Evolutionary conservation across 2,888 invertebrate species (phyloP).

Genomic region (Caenorhabditis japonica): DNA sequence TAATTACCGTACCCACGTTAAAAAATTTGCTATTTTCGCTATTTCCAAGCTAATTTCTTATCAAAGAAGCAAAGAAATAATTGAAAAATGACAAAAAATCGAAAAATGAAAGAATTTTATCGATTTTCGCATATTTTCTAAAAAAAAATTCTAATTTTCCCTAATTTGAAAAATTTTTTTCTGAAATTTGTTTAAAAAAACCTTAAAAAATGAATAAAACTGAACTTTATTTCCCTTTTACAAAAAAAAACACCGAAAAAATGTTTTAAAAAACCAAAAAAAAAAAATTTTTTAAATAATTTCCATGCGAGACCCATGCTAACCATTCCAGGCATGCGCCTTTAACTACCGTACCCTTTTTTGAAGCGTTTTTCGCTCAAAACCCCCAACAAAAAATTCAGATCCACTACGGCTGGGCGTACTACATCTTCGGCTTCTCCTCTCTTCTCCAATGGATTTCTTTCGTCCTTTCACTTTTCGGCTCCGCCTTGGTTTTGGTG

Average conservation of each 20-base stretch:
- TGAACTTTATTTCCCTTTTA: background rate
- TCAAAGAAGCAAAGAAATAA: too few species aligned
- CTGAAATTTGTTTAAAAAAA: background rate
- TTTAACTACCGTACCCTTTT: too few species aligned
- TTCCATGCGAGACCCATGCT: too few species aligned
- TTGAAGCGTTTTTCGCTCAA: too few species aligned
- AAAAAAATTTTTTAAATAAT: background rate
- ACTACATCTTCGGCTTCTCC: constrained; percentile 57
- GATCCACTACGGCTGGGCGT: constrained; percentile 69
- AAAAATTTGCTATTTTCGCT: constrained; percentile 9
- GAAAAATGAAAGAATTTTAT: background rate
- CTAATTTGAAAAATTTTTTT: background rate
- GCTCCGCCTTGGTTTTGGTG: constrained; percentile 54
- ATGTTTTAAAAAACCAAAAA: background rate
- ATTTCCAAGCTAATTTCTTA: too few species aligned
- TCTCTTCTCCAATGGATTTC: constrained; percentile 50
- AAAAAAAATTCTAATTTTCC: background rate
- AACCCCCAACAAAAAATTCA: too few species aligned
- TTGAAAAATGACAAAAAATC: too few species aligned
- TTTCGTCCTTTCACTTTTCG: constrained; percentile 55
- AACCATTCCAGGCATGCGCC: too few species aligned
- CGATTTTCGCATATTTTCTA: constrained; percentile 1
- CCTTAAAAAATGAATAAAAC: too few species aligned
- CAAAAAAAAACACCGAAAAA: too few species aligned
- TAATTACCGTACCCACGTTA: too few species aligned